These are phyloP conservation scores for Archips xylosteana DNA, from an alignment of 2,888 invertebrate species.

Conservation along the genomic window DNA sequence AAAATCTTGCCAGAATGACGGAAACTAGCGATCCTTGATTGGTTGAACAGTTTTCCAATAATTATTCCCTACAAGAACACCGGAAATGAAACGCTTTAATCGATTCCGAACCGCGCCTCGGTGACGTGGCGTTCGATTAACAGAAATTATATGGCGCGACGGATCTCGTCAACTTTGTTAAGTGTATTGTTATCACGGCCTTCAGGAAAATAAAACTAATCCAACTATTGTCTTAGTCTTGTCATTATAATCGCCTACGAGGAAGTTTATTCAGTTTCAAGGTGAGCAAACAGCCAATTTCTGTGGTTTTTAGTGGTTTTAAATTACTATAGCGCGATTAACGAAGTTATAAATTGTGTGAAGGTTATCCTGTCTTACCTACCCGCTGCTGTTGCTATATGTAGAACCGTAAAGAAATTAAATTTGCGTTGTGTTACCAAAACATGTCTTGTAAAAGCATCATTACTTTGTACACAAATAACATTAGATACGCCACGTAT, in stretches of 20 bases:
- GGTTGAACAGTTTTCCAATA: conserved; percentile 81
- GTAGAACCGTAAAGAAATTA: neutral
- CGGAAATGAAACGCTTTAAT: conserved; percentile 82
- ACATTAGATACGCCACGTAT: conserved; percentile 80
- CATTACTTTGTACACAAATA: conserved; percentile 72
- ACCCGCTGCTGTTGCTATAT: neutral
- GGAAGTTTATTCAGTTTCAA: conserved; percentile 81
- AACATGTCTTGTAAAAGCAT: conserved; percentile 25
- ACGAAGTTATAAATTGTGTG: conserved; percentile 41
- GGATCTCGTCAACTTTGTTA: conserved; percentile 78
- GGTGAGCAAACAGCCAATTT: conserved; percentile 69
- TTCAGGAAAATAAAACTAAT: conserved; percentile 82
- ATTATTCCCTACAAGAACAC: conserved; percentile 80
- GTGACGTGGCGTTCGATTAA: conserved; percentile 81
- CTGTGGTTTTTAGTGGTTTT: conserved; percentile 57
- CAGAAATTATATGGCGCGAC: conserved; percentile 83
- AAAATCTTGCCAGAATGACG: conserved; percentile 69
- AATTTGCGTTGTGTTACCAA: conserved; percentile 1
- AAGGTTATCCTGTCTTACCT: conserved; percentile 34
- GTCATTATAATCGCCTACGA: conserved; percentile 78
- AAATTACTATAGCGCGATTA: conserved; percentile 39
- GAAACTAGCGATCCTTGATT: conserved; percentile 76
- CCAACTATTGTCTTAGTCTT: conserved; percentile 82
- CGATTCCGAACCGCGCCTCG: conserved; percentile 79
- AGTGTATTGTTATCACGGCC: conserved; percentile 79